A percentile compares a stretch with the other conserved stretches of the same genome.
Conservation (phyloP, 2,797 vertebrate species). For the Syndactyla subalaris region DNA sequence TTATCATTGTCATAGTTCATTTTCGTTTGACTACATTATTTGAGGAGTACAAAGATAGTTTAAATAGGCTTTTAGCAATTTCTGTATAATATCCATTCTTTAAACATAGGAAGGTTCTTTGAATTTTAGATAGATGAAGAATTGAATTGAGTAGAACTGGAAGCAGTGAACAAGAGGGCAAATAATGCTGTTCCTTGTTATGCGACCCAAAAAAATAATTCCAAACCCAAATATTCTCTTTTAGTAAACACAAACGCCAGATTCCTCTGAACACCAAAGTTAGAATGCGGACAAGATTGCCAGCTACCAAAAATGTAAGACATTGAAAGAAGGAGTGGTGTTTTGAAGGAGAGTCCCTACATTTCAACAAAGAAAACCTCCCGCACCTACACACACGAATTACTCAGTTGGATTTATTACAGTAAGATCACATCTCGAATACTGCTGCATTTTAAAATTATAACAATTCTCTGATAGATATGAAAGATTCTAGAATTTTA, state of each 20-base stretch:
- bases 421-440: neutral
- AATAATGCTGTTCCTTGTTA: fast-evolving
- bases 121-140: neutral
- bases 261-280: neutral
- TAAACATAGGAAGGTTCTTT: neutral
- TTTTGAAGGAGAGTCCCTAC: neutral
- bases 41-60: neutral
- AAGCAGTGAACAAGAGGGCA: neutral
- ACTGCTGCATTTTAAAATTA: neutral
- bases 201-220: neutral
- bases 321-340: neutral
- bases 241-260: neutral
- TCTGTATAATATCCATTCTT: neutral
- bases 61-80: neutral
- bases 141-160: neutral
- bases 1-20: neutral
- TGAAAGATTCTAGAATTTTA: neutral
- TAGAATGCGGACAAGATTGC: neutral
- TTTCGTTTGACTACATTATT: neutral
- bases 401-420: neutral
- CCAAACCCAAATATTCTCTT: neutral
- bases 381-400: neutral
- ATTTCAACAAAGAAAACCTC: neutral
- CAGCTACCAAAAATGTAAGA: neutral
- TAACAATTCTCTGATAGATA: neutral